Evolutionary conservation across 2,113 vertebrate genomes (phyloP).

Genomic region (Heterochromis multidens): DNA sequence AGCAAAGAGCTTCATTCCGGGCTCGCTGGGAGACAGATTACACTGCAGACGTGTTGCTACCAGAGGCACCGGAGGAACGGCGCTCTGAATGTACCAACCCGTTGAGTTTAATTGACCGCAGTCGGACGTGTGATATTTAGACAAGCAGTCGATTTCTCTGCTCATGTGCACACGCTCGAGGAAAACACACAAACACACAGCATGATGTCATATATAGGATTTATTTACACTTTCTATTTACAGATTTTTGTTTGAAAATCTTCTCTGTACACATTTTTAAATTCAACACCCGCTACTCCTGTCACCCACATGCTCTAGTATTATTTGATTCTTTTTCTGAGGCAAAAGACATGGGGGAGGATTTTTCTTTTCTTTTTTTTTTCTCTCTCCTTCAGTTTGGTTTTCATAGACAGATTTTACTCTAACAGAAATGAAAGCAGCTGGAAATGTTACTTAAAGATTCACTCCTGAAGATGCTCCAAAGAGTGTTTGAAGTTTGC

Average conservation of each 20-base stretch:
- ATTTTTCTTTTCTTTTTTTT: not conserved
- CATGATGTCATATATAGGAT: slow-evolving; percentile 73
- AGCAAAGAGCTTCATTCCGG: not conserved
- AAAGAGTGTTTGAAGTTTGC: slow-evolving; percentile 4
- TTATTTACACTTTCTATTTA: slow-evolving; percentile 85
- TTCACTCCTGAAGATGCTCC: slow-evolving; percentile 2
- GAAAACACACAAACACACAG: not conserved
- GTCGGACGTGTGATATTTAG: not conserved
- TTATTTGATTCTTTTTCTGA: slow-evolving; percentile 44
- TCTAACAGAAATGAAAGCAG: slow-evolving; percentile 1
- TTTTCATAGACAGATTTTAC: slow-evolving; percentile 24
- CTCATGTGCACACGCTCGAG: not conserved
- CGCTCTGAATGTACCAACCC: not conserved
- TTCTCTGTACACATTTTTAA: slow-evolving; percentile 76
- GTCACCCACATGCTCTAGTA: slow-evolving; percentile 49
- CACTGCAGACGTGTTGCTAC: not conserved
- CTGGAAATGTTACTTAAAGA: slow-evolving; percentile 9
- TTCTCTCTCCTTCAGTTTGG: slow-evolving; percentile 12
- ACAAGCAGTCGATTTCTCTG: not conserved
- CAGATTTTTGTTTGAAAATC: slow-evolving; percentile 75
- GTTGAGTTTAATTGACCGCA: not conserved
- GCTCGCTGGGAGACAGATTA: not conserved
- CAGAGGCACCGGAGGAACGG: not conserved
- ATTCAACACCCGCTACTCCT: slow-evolving; percentile 57
- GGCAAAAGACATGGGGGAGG: slow-evolving; percentile 19